These are phyloP conservation scores for Luscinia luscinia DNA, from an alignment of 2,797 vertebrate species.

Conservation along the genomic window DNA sequence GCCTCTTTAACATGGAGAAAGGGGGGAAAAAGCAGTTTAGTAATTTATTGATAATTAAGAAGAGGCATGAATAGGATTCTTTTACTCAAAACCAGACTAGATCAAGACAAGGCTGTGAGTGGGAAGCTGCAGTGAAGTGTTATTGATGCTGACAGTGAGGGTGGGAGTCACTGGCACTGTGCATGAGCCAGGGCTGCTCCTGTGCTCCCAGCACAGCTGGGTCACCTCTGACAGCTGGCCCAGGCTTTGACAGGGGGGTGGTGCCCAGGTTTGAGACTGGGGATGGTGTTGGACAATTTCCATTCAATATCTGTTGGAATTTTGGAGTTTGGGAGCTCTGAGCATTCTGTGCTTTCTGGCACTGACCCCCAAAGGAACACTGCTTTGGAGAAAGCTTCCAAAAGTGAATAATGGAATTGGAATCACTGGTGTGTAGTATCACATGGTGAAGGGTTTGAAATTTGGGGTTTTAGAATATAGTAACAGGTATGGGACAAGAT, in stretches of 20 bases:
- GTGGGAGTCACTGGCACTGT: neutral
- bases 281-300: neutral
- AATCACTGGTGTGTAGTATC: too few relatives aligned
- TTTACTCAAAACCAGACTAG: neutral
- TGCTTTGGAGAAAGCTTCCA: too few relatives aligned
- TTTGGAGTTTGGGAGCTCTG: too few relatives aligned
- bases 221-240: neutral
- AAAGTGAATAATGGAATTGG: too few relatives aligned
- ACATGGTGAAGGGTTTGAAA: too few relatives aligned
- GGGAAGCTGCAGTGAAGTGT: neutral
- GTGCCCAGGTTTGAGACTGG: neutral
- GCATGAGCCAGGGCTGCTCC: rapidly evolving
- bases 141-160: neutral
- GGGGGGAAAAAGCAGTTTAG: neutral
- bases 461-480: too few relatives aligned
- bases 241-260: neutral
- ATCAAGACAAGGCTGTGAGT: neutral
- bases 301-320: neutral
- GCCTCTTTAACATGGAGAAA: neutral
- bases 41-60: neutral
- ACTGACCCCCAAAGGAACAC: too few relatives aligned
- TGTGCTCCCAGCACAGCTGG: neutral
- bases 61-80: neutral
- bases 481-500: too few relatives aligned
- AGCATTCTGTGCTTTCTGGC: too few relatives aligned